Conservation (phyloP, 1,140 invertebrate species). For the Orius insidiosus region DNA sequence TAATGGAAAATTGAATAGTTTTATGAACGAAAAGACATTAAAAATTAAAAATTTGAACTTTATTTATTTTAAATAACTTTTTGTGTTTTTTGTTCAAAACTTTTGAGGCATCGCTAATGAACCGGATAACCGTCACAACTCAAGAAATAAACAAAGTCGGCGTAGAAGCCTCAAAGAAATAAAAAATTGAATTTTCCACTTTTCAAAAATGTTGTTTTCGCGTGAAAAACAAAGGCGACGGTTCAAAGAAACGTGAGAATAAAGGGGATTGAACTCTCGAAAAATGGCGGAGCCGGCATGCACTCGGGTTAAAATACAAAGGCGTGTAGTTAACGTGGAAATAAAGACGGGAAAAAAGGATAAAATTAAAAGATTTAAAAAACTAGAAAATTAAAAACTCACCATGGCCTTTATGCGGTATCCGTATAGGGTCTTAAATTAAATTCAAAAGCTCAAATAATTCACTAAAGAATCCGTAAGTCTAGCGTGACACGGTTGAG, state of each 20-base stretch:
- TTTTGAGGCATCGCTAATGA: no score
- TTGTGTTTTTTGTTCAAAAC: no score
- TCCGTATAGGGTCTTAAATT: conserved; percentile 15
- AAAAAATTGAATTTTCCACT: no score
- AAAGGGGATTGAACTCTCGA: background rate
- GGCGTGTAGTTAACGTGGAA: background rate
- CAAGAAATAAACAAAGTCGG: no score
- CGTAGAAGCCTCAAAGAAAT: no score
- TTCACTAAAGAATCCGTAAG: conserved; percentile 14
- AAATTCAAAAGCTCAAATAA: conserved; percentile 5
- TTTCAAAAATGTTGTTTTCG: background rate
- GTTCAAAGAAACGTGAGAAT: background rate
- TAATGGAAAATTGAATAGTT: no score
- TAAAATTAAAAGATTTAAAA: background rate
- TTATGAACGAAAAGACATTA: no score
- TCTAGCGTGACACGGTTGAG: conserved; percentile 14
- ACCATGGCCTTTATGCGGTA: conserved; percentile 18
- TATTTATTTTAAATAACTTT: no score
- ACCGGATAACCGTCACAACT: no score
- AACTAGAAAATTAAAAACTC: conserved; percentile 10
- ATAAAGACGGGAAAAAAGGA: background rate
- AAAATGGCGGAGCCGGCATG: conserved; percentile 22
- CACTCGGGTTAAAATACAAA: conserved; percentile 2
- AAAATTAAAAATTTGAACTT: no score
- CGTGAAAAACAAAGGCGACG: background rate